phyloP scores from a whole-genome alignment of 2,888 invertebrate genomes.

The Drosophila recens region DNA sequence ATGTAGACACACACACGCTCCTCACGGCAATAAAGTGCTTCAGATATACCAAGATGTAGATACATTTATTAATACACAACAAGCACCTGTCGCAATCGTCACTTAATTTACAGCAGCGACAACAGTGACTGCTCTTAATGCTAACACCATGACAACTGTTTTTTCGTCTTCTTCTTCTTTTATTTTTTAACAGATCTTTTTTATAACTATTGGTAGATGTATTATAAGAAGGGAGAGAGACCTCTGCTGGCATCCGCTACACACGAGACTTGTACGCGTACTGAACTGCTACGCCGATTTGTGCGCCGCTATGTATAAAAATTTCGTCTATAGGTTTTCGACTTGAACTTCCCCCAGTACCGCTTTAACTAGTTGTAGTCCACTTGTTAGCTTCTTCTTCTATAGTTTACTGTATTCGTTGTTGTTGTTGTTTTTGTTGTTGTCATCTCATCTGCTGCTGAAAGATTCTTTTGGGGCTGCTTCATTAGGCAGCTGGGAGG shows the following conservation, averaged over 20 bases:
- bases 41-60: neutral
- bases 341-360: slow-evolving; percentile 13
- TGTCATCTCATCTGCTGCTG: slow-evolving; percentile 36
- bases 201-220: slow-evolving; percentile 35
- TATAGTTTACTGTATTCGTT: slow-evolving; percentile 12
- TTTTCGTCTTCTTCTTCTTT: slow-evolving; percentile 39
- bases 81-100: slow-evolving; percentile 72
- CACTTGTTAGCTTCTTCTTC: slow-evolving; percentile 24
- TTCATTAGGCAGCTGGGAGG: slow-evolving; percentile 45
- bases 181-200: slow-evolving; percentile 39
- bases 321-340: slow-evolving; percentile 64
- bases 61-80: slow-evolving; percentile 27
- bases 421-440: slow-evolving; percentile 6
- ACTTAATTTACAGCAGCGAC: slow-evolving; percentile 64
- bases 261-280: slow-evolving; percentile 85
- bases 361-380: neutral
- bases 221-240: slow-evolving; percentile 51
- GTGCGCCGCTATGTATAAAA: slow-evolving; percentile 84
- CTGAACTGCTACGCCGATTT: slow-evolving; percentile 82
- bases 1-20: slow-evolving; percentile 9
- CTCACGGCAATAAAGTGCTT: neutral
- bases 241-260: slow-evolving; percentile 83
- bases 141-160: slow-evolving; percentile 72
- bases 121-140: slow-evolving; percentile 64
- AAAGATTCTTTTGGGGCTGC: slow-evolving; percentile 67